phyloP scores from a whole-genome alignment of 2,888 invertebrate species.

The Criorhina ranunculi region DNA sequence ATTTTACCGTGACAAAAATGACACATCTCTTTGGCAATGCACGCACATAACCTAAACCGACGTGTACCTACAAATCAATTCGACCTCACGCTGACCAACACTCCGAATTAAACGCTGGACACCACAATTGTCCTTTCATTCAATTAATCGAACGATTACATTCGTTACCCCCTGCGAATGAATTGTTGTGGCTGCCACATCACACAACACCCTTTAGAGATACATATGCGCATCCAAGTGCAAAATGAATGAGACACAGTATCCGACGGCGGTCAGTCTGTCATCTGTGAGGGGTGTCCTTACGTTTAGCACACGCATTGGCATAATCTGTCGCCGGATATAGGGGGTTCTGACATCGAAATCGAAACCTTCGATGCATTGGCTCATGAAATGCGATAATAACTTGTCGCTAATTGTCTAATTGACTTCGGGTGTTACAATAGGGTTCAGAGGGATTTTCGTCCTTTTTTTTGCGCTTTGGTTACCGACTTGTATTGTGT shows the following conservation, averaged over 20 bases:
- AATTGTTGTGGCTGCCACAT: constrained; percentile 40
- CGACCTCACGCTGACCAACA: constrained; percentile 62
- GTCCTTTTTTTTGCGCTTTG: not conserved
- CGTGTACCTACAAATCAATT: constrained; percentile 51
- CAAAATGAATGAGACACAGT: constrained; percentile 46
- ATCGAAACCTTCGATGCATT: constrained; percentile 47
- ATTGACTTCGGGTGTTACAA: constrained; percentile 61
- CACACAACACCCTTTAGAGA: constrained; percentile 28
- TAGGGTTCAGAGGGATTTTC: constrained; percentile 18
- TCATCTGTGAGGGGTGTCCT: constrained; percentile 43
- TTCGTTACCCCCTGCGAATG: constrained; percentile 63
- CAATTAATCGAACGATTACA: constrained; percentile 75
- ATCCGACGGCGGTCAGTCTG: constrained; percentile 2
- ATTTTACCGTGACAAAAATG: not conserved
- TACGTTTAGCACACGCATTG: constrained; percentile 52
- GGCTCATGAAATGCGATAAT: constrained; percentile 73
- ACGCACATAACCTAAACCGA: not conserved
- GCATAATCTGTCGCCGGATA: constrained; percentile 8
- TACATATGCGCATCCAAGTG: constrained; percentile 63
- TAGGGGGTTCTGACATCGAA: constrained; percentile 31
- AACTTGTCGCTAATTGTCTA: constrained; percentile 75
- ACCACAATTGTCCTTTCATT: constrained; percentile 65
- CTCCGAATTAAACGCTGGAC: constrained; percentile 62
- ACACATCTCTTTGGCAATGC: not conserved
- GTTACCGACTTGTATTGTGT: not conserved